Percentiles rank a stretch among this genome's conserved stretches.
These are phyloP conservation scores for Netelia inedita DNA, from an alignment of 2,888 invertebrate genomes.

Conservation along the genomic window DNA sequence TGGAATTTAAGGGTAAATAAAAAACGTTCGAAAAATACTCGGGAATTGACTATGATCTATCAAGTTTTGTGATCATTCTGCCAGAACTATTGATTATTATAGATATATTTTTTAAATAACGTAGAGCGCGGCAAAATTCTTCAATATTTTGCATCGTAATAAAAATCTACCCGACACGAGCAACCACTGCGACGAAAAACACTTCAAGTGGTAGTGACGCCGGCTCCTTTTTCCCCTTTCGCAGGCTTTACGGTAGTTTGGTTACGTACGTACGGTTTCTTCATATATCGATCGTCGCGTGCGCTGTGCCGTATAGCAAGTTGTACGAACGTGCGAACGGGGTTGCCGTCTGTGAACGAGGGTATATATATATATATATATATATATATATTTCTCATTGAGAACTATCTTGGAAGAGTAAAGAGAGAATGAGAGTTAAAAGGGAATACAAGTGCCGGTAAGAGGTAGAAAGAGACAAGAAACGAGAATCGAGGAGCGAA, in stretches of 20 bases:
- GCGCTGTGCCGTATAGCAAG: slow-evolving; percentile 33
- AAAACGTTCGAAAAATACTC: no score
- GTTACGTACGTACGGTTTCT: slow-evolving; percentile 24
- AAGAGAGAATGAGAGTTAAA: slow-evolving; percentile 53
- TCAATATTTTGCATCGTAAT: background rate
- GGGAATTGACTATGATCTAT: no score
- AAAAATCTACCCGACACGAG: background rate
- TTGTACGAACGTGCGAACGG: slow-evolving; percentile 57
- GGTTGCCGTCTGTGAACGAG: slow-evolving; percentile 56
- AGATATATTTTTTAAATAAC: no score
- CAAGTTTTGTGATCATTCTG: no score
- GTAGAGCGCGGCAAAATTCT: no score
- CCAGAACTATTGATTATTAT: no score
- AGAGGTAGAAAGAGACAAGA: slow-evolving; percentile 35
- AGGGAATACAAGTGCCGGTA: slow-evolving; percentile 42
- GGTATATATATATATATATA: slow-evolving; percentile 21
- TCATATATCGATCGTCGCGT: slow-evolving; percentile 61
- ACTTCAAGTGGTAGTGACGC: slow-evolving; percentile 14
- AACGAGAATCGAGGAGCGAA: slow-evolving; percentile 34
- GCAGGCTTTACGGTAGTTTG: slow-evolving; percentile 22
- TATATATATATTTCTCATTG: background rate
- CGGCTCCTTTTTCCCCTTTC: slow-evolving; percentile 33
- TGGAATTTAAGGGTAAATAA: no score
- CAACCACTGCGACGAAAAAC: slow-evolving; percentile 13
- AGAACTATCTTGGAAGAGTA: slow-evolving; percentile 9